Base-by-base conservation (phyloP, 2,797 vertebrate genomes). In the Philypnodon macrostomus region DNA sequence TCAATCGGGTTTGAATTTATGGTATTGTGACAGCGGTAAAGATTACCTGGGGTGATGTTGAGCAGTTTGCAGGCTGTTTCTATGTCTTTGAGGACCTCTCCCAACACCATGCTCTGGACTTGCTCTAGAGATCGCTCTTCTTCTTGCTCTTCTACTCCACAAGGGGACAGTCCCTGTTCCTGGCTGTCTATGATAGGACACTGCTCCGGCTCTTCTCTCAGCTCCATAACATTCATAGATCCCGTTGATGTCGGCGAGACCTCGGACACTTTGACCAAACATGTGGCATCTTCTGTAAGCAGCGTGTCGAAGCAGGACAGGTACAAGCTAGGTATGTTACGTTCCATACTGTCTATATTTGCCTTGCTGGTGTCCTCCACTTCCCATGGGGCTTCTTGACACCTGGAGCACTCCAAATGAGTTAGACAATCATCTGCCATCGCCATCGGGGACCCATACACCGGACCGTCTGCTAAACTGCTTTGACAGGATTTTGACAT, bases 111-210 rank as follows among this genome's bases (percentile, higher is more conserved):
- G 81, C 92, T 95, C 84, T 98, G 95, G 71, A 98, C 93, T 87
- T 98, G 94, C 82, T 99, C 97, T 85, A 98, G 83, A 0, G 95
- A 97, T 6, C 91, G 91, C 53, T 97, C 94, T 76, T 95, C 95
- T 77, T 93, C 88, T 4, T 92, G 91, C 5, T 91, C 89, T 53
- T 93, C 91, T 58, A 93, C 77, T 17, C 87, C 88, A 1, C 41
- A 30, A 5, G 91, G 84, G 7, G 90, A 90, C 47, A 92, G 85
- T n/a, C 91, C 91, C 67, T 91, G 73, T 1, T 90, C 93, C 58
- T 97, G 96, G 87, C 97, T 99, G 70, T 99, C 97, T 3, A 99
- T 98, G 82, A 98, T 91, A 0, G 95, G 96, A 33, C 95, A 98
- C 76, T 92, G 91, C 53, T 92, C 91, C 0, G 90, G 90, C 35